Conservation (phyloP, 2,888 invertebrate genomes). For the Diploptera punctata region DNA sequence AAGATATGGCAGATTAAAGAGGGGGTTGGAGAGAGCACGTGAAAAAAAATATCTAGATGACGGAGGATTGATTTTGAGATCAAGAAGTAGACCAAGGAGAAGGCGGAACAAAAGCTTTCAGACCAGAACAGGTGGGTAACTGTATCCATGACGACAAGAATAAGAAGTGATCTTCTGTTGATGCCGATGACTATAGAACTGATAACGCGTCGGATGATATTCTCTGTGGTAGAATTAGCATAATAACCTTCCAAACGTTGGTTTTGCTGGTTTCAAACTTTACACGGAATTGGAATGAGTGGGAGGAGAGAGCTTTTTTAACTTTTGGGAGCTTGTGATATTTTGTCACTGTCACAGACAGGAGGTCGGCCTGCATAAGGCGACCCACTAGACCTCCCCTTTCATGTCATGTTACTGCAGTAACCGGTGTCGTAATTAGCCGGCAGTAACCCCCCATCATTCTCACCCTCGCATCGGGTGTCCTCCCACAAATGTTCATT, state of each 20-base stretch:
- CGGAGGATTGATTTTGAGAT: too few relatives aligned
- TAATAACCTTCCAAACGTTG: slow-evolving; percentile 10
- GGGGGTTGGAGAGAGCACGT: too few relatives aligned
- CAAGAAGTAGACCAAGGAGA: too few relatives aligned
- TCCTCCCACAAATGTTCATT: slow-evolving; percentile 3
- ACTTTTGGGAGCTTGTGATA: slow-evolving; percentile 1
- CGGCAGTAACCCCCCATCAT: not conserved
- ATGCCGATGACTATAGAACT: not conserved
- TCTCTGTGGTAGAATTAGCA: slow-evolving; percentile 21
- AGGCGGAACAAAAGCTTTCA: too few relatives aligned
- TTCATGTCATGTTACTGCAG: slow-evolving; percentile 12
- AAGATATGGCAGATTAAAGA: too few relatives aligned
- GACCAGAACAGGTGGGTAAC: too few relatives aligned
- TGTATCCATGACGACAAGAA: too few relatives aligned
- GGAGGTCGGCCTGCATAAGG: not conserved
- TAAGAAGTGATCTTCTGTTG: too few relatives aligned
- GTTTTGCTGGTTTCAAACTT: slow-evolving; percentile 27
- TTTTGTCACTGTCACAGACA: slow-evolving; percentile 19
- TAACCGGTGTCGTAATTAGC: slow-evolving; percentile 18
- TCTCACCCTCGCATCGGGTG: not conserved
- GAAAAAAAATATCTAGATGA: too few relatives aligned
- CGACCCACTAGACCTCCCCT: slow-evolving; percentile 14
- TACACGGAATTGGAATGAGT: not conserved
- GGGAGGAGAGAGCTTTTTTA: slow-evolving; percentile 1
- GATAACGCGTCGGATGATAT: too few relatives aligned